Evolutionary conservation across 2,797 vertebrate genomes (phyloP), one percentile per base, ranked within the genome.

Genomic region (Onychomys arenicola): DNA sequence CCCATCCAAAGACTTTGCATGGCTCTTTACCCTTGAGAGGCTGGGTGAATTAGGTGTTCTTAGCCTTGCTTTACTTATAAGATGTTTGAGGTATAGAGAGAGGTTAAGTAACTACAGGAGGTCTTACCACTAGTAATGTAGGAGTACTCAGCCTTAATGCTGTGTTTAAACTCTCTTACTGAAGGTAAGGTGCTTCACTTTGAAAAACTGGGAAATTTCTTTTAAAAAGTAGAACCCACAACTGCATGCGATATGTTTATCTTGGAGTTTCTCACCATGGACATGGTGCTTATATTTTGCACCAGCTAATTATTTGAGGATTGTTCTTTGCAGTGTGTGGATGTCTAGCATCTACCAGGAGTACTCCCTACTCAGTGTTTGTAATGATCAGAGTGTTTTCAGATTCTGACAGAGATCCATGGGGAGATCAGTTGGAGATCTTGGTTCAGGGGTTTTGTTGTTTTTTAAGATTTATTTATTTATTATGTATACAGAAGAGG

Each of bases 1-100:
- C 34, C 61, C 73, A 34, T 52, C 21, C 8, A 75, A 71, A 78
- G 93, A 83, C 52, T 84, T 89, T 23, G 11, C 34, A 23, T 57
- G 59, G 73, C 69, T 27, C 37, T 65, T 90, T 89, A 76, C 46
- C 61, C 49, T 92, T 96, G 93, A 37, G 59, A 63, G 75, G 43
- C n/a, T 37, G 13, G 52, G 12, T 49, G 78, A 91, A 67, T 77
- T 86, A 52, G 93, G 61, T 75, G 9, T 55, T 80, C 67, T 1
- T 32, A 57, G 37, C 19, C 55, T 49, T 71, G 29, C 65, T 95
- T 88, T 90, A n/a, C 59, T 65, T 82, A 87, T n/a, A 75, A 69
- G 49, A 76, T 49, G 49, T 32, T 78, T 92, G 55, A 85, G 59
- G 16, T 55, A n/a, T 49, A 43, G 21, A 61, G 75, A 83, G n/a